Evolutionary conservation across 2,888 invertebrate species (phyloP).

Genomic region (Drosophila neoperkinsi): DNA sequence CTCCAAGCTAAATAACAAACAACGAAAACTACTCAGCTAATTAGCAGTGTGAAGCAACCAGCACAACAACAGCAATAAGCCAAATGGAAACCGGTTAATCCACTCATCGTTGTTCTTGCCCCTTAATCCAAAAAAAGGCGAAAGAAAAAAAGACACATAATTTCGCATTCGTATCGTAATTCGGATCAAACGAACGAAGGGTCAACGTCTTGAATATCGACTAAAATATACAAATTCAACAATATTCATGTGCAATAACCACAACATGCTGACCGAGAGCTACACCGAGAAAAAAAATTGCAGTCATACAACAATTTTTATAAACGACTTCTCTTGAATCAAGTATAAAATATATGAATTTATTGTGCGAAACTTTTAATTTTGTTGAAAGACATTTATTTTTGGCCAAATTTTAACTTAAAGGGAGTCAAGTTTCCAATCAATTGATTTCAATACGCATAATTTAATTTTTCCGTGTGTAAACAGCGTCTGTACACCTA

Average conservation of each 20-base stretch:
- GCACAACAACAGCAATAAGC: constrained; percentile 34
- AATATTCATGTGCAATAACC: constrained; percentile 19
- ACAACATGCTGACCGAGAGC: constrained; percentile 26
- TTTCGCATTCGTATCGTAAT: constrained; percentile 51
- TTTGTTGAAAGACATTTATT: neutral
- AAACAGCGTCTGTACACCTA: constrained; percentile 7
- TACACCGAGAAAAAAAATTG: constrained; percentile 13
- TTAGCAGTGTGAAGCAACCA: constrained; percentile 64
- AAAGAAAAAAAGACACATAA: constrained; percentile 16
- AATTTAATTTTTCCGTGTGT: neutral
- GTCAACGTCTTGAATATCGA: constrained; percentile 54
- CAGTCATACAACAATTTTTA: neutral
- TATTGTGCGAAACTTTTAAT: neutral
- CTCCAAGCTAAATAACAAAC: constrained; percentile 13
- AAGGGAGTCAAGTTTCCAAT: neutral
- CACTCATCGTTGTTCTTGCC: constrained; percentile 61
- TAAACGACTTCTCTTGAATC: neutral
- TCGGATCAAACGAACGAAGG: constrained; percentile 35
- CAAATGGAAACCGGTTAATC: constrained; percentile 72
- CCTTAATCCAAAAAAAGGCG: constrained; percentile 49
- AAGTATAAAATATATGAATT: neutral
- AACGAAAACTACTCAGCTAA: constrained; percentile 64
- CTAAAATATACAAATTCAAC: constrained; percentile 18
- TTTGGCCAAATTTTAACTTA: neutral
- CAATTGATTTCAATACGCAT: neutral